phyloP scores from a whole-genome alignment of 2,113 vertebrate genomes.

The Rana temporaria region DNA sequence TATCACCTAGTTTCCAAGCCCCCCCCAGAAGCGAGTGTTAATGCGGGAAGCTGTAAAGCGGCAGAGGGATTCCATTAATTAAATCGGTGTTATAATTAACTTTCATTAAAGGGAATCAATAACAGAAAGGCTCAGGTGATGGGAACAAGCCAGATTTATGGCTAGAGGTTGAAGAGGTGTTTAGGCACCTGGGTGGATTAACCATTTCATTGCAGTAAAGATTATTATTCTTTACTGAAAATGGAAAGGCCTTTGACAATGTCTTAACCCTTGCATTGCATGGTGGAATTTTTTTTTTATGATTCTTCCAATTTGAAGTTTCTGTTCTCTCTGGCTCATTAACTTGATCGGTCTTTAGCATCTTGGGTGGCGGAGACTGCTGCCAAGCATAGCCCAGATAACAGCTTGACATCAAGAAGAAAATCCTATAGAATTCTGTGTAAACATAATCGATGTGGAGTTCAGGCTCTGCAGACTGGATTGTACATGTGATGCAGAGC shows the following conservation, averaged over 20 bases:
- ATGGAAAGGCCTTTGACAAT: background rate
- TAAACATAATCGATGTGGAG: slow-evolving; percentile 1
- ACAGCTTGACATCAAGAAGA: slow-evolving; percentile 43
- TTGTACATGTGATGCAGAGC: background rate
- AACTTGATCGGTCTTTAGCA: slow-evolving; percentile 26
- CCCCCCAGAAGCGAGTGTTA: slow-evolving; percentile 61
- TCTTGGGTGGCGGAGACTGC: slow-evolving; percentile 35
- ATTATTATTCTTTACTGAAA: background rate
- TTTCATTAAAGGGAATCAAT: slow-evolving; percentile 81
- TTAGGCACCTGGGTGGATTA: slow-evolving; percentile 59
- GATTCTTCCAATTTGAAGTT: background rate
- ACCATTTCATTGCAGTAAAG: slow-evolving; percentile 66
- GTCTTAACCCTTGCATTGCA: slow-evolving; percentile 13
- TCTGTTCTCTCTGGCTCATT: slow-evolving; percentile 19
- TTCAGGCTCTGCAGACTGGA: background rate
- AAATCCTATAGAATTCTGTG: slow-evolving; percentile 1
- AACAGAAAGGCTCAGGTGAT: slow-evolving; percentile 64
- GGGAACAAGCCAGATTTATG: slow-evolving; percentile 52
- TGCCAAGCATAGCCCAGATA: slow-evolving; percentile 50
- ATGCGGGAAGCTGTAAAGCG: slow-evolving; percentile 76
- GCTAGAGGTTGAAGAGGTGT: slow-evolving; percentile 31
- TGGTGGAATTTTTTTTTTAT: slow-evolving; percentile 11
- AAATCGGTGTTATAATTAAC: slow-evolving; percentile 82
- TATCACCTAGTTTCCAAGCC: slow-evolving; percentile 67
- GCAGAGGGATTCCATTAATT: slow-evolving; percentile 78